Percentiles rank a stretch among this genome's conserved stretches.
phyloP scores from a whole-genome alignment of 2,888 invertebrate species.

The Microchrysa polita region DNA sequence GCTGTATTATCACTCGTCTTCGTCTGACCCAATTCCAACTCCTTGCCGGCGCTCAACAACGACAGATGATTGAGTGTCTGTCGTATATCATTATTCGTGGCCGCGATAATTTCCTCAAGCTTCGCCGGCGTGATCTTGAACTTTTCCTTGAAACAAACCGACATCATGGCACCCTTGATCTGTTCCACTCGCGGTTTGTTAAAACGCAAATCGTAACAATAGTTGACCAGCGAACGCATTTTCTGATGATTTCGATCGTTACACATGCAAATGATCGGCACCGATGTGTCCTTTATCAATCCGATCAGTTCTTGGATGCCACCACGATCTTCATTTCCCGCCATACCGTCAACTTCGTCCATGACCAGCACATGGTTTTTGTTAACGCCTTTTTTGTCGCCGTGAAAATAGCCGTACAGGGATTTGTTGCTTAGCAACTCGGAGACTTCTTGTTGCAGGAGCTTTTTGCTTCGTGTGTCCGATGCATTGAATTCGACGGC shows the following conservation, averaged over 20 bases:
- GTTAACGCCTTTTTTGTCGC: slow-evolving; percentile 68
- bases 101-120: slow-evolving; percentile 82
- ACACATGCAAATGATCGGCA: slow-evolving; percentile 97
- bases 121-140: slow-evolving; percentile 81
- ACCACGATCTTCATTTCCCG: slow-evolving; percentile 98
- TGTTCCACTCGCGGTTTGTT: slow-evolving; percentile 86
- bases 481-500: slow-evolving; percentile 97
- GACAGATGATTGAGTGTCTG: slow-evolving; percentile 92
- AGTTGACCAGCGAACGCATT: slow-evolving; percentile 90
- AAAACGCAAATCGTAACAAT: slow-evolving; percentile 93
- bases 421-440: slow-evolving; percentile 82
- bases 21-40: slow-evolving; percentile 66
- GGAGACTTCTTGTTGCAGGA: slow-evolving; percentile 84
- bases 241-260: slow-evolving; percentile 95
- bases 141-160: slow-evolving; percentile 90
- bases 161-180: slow-evolving; percentile 91
- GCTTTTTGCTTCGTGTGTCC: slow-evolving; percentile 90
- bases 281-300: slow-evolving; percentile 86
- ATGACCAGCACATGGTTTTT: slow-evolving; percentile 94
- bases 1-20: slow-evolving; percentile 70
- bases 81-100: slow-evolving; percentile 92
- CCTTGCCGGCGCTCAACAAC: slow-evolving; percentile 75
- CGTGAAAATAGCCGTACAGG: slow-evolving; percentile 75
- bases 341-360: slow-evolving; percentile 99
- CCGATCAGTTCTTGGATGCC: slow-evolving; percentile 94